Conservation (phyloP, 2,797 vertebrate species). For the Triplophysa yarkandensis region DNA sequence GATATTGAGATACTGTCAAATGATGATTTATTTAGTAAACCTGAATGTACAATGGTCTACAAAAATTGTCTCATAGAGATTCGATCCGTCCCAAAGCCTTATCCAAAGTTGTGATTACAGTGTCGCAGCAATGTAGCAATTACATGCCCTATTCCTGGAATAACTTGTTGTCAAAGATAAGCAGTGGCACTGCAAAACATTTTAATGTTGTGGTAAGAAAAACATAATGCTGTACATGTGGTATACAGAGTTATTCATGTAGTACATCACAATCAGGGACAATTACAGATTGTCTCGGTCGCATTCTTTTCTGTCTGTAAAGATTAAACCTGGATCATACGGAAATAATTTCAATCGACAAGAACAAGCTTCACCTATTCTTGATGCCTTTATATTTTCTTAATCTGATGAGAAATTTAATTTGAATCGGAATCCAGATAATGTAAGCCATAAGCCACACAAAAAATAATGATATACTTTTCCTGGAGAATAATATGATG, state of each 20-base stretch:
- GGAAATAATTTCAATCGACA: background rate
- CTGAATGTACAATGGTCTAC: too few species aligned
- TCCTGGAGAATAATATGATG: background rate
- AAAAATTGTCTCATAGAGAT: background rate
- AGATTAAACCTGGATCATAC: background rate
- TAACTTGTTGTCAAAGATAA: conserved; percentile 19
- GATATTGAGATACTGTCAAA: too few species aligned
- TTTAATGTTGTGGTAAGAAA: background rate
- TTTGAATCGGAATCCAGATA: background rate
- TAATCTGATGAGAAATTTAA: background rate
- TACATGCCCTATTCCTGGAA: conserved; percentile 29
- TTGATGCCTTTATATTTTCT: background rate
- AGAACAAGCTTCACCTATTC: background rate
- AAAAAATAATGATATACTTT: background rate
- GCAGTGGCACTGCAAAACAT: conserved; percentile 4
- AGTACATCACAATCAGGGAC: background rate
- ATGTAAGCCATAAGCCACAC: background rate
- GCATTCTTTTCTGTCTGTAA: background rate
- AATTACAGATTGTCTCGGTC: background rate
- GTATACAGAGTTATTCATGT: background rate
- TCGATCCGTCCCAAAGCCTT: background rate
- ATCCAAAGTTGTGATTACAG: conserved; percentile 16
- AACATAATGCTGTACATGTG: background rate
- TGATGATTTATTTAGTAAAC: too few species aligned
- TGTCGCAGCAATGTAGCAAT: conserved; percentile 5